Evolutionary conservation across 2,888 invertebrate genomes (phyloP).

Genomic region (Smittia sp.): DNA sequence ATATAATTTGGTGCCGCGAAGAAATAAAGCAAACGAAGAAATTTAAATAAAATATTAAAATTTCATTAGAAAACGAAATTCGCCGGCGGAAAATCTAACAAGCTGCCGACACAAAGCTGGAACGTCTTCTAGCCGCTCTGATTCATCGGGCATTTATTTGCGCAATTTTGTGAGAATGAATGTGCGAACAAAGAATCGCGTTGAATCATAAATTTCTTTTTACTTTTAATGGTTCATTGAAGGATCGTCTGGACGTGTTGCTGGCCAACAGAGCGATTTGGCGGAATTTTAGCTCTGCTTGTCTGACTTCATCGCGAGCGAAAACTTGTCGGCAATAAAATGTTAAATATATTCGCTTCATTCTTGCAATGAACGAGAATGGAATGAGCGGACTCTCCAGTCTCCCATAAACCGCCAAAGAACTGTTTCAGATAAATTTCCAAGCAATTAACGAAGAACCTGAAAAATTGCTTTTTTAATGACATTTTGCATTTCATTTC

Average conservation of each 20-base stretch:
- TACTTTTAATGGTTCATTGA: too few relatives aligned
- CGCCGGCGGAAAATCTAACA: constrained; percentile 2
- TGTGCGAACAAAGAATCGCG: too few relatives aligned
- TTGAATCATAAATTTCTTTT: too few relatives aligned
- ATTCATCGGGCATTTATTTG: background rate
- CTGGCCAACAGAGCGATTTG: too few relatives aligned
- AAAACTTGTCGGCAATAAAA: too few relatives aligned
- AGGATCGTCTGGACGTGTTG: too few relatives aligned
- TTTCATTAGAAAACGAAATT: constrained; percentile 27
- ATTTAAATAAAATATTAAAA: constrained; percentile 11
- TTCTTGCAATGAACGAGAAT: too few relatives aligned
- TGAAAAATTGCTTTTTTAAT: constrained; percentile 12
- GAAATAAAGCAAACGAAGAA: background rate
- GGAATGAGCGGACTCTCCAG: background rate
- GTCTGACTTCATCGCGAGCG: too few relatives aligned
- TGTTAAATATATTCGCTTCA: too few relatives aligned
- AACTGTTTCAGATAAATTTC: constrained; percentile 19
- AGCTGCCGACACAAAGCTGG: constrained; percentile 21
- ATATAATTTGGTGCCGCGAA: background rate
- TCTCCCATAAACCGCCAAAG: background rate
- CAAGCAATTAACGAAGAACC: constrained; percentile 4
- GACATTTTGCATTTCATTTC: background rate
- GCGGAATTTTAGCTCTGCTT: too few relatives aligned
- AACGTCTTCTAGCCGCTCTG: background rate
- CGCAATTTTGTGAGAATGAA: too few relatives aligned